phyloP scores from a whole-genome alignment of 2,888 invertebrate species.

The Dryococelus australis region DNA sequence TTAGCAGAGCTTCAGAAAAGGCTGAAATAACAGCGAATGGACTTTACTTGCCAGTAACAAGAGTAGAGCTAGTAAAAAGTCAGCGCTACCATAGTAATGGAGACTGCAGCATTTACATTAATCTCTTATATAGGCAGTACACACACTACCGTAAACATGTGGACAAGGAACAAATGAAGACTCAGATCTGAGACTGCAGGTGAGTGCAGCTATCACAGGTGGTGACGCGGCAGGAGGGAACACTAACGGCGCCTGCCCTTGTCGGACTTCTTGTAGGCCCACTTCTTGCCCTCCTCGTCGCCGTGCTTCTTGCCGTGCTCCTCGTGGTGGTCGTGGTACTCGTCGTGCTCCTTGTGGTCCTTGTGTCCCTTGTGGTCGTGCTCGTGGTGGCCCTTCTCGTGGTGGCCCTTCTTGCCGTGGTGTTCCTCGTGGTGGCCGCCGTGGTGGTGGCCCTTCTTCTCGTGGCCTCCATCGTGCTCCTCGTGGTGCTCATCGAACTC shows the following conservation, averaged over 20 bases:
- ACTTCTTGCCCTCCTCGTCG: conserved; percentile 59
- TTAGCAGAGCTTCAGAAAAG: no score
- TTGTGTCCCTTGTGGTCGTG: conserved; percentile 60
- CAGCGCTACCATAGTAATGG: no score
- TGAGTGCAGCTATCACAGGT: background rate
- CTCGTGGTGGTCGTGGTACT: conserved; percentile 64
- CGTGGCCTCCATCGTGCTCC: conserved; percentile 57
- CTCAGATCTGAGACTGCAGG: no score
- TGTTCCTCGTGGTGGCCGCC: conserved; percentile 61
- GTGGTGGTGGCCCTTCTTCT: conserved; percentile 57
- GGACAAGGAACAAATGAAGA: no score
- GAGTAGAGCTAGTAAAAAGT: no score
- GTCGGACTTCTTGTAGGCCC: no score
- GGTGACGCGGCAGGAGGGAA: background rate
- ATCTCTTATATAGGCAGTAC: no score
- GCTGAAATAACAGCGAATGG: no score
- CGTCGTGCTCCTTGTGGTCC: conserved; percentile 63
- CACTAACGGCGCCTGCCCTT: conserved; percentile 50
- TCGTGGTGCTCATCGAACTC: conserved; percentile 65
- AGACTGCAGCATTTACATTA: no score
- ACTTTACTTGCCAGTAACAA: no score
- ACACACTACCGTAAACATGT: no score
- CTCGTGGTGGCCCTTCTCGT: conserved; percentile 49
- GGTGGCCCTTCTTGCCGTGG: conserved; percentile 60
- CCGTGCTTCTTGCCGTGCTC: conserved; percentile 63